Conservation (phyloP, 2,113 vertebrate species). For the Galbula dea region DNA sequence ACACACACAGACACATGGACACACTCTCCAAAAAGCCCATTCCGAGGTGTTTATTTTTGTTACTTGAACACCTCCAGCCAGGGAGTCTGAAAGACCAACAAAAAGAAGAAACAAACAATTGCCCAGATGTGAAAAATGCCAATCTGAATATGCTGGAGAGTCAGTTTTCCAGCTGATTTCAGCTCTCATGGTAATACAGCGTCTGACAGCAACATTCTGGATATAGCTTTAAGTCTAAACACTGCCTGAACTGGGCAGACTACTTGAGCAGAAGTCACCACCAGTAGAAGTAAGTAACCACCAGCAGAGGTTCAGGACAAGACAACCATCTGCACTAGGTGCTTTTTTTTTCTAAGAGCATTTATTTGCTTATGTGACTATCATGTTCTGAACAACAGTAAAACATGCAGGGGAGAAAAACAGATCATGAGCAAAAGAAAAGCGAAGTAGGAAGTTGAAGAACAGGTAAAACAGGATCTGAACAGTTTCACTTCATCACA, state of each 20-base stretch:
- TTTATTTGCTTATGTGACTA: neutral
- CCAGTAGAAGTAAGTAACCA: neutral
- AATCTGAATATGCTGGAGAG: neutral
- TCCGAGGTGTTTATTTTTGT: neutral
- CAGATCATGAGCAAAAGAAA: neutral
- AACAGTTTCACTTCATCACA: slow-evolving; percentile 55
- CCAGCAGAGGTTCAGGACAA: neutral
- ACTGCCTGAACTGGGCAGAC: neutral
- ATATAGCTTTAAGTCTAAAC: neutral
- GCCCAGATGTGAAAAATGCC: neutral
- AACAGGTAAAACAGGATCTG: slow-evolving; percentile 44
- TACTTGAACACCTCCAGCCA: neutral
- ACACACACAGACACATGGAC: neutral
- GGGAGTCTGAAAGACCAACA: neutral
- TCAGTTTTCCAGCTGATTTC: neutral
- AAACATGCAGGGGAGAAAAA: neutral
- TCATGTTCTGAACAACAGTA: neutral
- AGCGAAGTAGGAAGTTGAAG: slow-evolving; percentile 30
- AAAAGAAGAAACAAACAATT: neutral
- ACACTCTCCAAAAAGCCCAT: neutral
- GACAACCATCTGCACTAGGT: neutral
- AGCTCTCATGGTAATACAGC: neutral
- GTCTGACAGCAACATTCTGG: neutral
- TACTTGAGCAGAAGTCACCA: neutral
- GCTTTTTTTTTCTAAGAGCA: neutral